phyloP scores from a whole-genome alignment of 2,888 invertebrate genomes.

The Ennomos erosarius region DNA sequence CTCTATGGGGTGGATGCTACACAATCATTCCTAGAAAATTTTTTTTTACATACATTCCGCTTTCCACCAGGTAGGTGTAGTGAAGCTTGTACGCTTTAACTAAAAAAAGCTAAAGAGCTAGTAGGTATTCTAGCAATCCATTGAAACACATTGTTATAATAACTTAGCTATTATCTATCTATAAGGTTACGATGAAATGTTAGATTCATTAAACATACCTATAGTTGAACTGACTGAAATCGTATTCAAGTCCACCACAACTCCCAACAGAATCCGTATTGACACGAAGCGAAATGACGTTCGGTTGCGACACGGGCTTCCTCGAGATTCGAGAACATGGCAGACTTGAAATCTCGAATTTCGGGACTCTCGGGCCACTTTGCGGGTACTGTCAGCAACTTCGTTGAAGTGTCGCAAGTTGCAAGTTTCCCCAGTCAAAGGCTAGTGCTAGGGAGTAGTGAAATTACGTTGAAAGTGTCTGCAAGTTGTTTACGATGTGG shows the following conservation, averaged over 20 bases:
- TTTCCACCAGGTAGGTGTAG: too few species aligned
- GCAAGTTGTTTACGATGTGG: conserved; percentile 15
- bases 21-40: too few species aligned
- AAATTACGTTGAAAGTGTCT: conserved; percentile 24
- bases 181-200: neutral
- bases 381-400: conserved; percentile 39
- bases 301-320: conserved; percentile 1
- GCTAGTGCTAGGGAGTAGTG: conserved; percentile 24
- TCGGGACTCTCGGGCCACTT: conserved; percentile 29
- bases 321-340: conserved; percentile 20
- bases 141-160: too few species aligned
- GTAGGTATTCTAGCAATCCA: too few species aligned
- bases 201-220: neutral
- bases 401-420: conserved; percentile 35
- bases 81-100: too few species aligned
- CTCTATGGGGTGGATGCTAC: too few species aligned
- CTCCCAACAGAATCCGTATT: conserved; percentile 12
- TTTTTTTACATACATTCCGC: too few species aligned
- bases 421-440: conserved; percentile 30
- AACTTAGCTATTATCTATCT: too few species aligned
- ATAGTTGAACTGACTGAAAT: conserved; percentile 9
- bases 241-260: conserved; percentile 12
- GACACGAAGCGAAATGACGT: conserved; percentile 17
- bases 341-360: conserved; percentile 16
- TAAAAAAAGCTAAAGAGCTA: too few species aligned